A percentile compares a stretch with the other conserved stretches of the same genome.
Conservation (phyloP, 2,888 invertebrate genomes). For the Athalia cordata region DNA sequence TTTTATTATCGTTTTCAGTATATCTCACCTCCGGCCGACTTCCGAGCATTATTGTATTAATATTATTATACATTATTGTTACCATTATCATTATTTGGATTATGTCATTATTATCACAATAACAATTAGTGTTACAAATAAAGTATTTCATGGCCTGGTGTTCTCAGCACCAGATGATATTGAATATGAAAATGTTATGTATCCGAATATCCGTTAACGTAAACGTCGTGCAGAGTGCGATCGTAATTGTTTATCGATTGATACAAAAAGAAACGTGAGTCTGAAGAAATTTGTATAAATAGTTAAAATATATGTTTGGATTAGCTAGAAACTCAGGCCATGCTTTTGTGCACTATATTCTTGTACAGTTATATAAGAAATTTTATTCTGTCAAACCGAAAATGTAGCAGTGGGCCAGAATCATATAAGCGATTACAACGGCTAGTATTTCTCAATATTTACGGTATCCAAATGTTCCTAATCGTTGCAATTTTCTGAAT, state of each 20-base stretch:
- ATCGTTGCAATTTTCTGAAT: slow-evolving; percentile 43
- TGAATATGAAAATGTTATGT: not conserved
- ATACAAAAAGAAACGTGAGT: not conserved
- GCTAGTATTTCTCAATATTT: slow-evolving; percentile 44
- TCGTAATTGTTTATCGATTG: not conserved
- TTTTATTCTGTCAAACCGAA: slow-evolving; percentile 25
- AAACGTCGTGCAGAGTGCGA: too few relatives aligned
- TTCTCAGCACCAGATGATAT: not conserved
- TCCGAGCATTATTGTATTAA: not conserved
- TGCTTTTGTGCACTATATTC: slow-evolving; percentile 16
- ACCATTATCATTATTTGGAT: not conserved
- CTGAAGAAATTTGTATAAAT: not conserved
- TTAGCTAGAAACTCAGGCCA: slow-evolving; percentile 28
- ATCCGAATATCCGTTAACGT: not conserved
- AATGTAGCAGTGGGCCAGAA: slow-evolving; percentile 38
- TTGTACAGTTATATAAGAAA: slow-evolving; percentile 2
- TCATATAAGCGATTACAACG: slow-evolving; percentile 36
- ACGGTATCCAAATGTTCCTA: slow-evolving; percentile 47
- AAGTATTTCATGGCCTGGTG: not conserved
- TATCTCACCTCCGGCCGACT: not conserved
- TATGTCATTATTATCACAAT: too few relatives aligned
- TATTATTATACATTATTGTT: slow-evolving; percentile 1
- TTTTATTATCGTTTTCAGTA: not conserved
- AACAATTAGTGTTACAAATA: not conserved
- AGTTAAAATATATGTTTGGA: not conserved